Evolutionary conservation across 2,888 invertebrate species (phyloP).

Genomic region (Ochropleura leucogaster): DNA sequence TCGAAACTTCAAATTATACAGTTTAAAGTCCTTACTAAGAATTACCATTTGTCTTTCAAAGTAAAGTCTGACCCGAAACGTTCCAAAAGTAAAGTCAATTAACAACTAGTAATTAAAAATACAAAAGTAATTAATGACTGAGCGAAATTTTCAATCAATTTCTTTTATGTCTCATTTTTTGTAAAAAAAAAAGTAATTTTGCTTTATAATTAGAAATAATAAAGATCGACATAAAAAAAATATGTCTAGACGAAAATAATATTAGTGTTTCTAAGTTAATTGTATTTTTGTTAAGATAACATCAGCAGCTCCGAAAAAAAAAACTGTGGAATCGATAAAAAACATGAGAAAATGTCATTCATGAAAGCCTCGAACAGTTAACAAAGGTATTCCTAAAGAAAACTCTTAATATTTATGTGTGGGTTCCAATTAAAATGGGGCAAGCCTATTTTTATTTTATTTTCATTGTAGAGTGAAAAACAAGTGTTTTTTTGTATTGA

Average conservation of each 20-base stretch:
- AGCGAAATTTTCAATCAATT: background rate
- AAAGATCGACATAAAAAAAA: background rate
- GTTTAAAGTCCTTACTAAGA: conserved; percentile 10
- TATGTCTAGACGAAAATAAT: background rate
- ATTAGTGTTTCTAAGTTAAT: background rate
- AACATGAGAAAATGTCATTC: background rate
- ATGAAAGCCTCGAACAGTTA: background rate
- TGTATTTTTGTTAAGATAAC: background rate
- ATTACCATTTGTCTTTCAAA: conserved; percentile 1
- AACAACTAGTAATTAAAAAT: conserved; percentile 23
- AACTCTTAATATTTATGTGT: background rate
- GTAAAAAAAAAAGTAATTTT: background rate
- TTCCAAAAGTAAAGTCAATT: conserved; percentile 16
- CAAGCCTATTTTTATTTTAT: background rate
- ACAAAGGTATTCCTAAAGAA: background rate
- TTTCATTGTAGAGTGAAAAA: too few species aligned
- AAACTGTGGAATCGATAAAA: background rate
- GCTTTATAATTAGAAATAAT: background rate
- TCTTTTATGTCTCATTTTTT: background rate
- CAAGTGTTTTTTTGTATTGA: too few species aligned
- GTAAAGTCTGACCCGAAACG: conserved; percentile 22
- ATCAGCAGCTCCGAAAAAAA: background rate
- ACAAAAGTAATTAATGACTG: conserved; percentile 1
- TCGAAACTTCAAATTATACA: conserved; percentile 26
- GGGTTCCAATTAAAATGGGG: background rate